Base-by-base conservation (phyloP, 2,797 vertebrate genomes). In the Serranus cabrilla region DNA sequence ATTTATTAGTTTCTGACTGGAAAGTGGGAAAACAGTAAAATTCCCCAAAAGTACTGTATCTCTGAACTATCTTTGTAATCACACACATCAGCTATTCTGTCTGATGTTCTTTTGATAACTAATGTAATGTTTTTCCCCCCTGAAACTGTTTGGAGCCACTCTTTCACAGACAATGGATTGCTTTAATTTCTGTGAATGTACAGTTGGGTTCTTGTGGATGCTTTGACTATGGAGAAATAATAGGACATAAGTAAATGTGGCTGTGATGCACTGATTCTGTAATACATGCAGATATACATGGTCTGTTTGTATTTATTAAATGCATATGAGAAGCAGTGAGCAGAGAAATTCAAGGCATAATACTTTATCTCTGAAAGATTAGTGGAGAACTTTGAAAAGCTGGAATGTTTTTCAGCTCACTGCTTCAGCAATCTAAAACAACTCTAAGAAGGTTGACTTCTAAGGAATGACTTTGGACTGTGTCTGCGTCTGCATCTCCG, bases 391-490 rank as follows among this genome's bases (percentile, higher is more conserved):
- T 45, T 57, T 63, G 49, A 50, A 64, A 43, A 70, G 62, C 57
- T 37, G 2, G 23, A 61, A 27, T 31, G n/a, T 71, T 78, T 76
- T 79, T 67, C 57, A 60, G 25, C 65, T 52, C 76, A 34, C 64
- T 54, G 81, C 67, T 60, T 67, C 52, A 27, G 70, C 55, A 72
- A 78, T 78, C 65, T 80, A n/a, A 76, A 78, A 74, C 81, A 81
- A 76, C 54, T 83, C 71, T 2, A 7, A 42, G 63, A 76, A 25
- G 61, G 78, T 52, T 57, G 81, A 74, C 74, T 85, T 73, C 63
- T 66, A 64, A 85, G 76, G 62, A 67, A 83, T 45, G 78, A 78
- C 82, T 76, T 72, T 66, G 55, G 59, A 74, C 76, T 46, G 64
- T 52, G 70, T 74, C 73, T 72, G 65, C 61, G 52, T 80, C 78